Conservation (phyloP, 2,113 vertebrate genomes). For the Antechinus stuartii region DNA sequence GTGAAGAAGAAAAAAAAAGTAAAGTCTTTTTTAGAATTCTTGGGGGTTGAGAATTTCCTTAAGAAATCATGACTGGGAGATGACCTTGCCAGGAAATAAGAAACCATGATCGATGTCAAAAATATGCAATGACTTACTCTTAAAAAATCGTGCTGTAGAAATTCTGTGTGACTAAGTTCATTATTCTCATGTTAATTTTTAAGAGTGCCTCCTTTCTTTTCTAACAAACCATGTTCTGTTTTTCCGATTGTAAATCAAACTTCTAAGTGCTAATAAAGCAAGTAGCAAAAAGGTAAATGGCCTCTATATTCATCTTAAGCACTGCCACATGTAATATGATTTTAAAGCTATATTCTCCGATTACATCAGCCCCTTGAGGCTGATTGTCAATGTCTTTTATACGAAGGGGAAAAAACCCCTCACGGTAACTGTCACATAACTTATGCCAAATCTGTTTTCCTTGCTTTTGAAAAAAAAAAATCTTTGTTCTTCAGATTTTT, state of each 20-base stretch:
- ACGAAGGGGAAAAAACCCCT: conserved; percentile 26
- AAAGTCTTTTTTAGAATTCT: neutral
- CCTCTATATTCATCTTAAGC: conserved; percentile 67
- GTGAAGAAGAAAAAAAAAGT: neutral
- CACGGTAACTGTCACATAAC: conserved; percentile 41
- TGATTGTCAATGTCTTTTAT: conserved; percentile 51
- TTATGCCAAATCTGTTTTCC: conserved; percentile 32
- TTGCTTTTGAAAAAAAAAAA: conserved; percentile 12
- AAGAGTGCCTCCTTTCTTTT: conserved; percentile 31
- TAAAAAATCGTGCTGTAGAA: neutral
- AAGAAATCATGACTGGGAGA: neutral
- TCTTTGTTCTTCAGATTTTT: conserved; percentile 14
- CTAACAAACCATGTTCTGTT: conserved; percentile 33
- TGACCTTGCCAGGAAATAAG: neutral
- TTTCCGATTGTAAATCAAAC: conserved; percentile 61
- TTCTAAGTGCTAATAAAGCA: conserved; percentile 69
- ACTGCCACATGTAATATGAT: conserved; percentile 45
- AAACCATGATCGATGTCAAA: neutral
- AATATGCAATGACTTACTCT: neutral
- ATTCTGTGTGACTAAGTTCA: neutral
- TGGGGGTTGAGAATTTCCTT: neutral
- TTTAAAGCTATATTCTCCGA: conserved; percentile 68
- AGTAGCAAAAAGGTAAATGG: conserved; percentile 65
- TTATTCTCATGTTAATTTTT: conserved; percentile 12
- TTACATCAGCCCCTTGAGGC: conserved; percentile 49